Conservation (phyloP, 2,797 vertebrate species). For the Chrosomus eos region DNA sequence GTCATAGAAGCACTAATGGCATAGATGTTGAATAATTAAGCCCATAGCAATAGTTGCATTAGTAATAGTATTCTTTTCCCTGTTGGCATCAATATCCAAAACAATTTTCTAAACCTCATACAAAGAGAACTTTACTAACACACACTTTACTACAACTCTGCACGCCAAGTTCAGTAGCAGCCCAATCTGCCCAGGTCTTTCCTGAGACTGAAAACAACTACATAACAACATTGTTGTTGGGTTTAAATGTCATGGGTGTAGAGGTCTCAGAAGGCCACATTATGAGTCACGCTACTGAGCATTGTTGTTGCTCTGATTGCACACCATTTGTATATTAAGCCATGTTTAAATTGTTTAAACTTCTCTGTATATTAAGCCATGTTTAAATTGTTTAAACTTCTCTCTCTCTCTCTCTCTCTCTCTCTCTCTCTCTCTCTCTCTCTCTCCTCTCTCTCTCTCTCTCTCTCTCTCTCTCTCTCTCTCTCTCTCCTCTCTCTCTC, state of each 20-base stretch:
- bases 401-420: no score
- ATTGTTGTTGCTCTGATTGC: conserved; percentile 1
- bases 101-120: background rate
- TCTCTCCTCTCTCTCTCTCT: background rate
- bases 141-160: background rate
- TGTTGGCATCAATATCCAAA: background rate
- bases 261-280: conserved; percentile 12
- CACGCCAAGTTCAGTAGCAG: background rate
- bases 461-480: background rate
- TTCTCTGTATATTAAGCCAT: background rate
- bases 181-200: background rate
- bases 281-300: background rate
- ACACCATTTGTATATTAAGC: background rate
- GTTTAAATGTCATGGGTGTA: conserved; percentile 3
- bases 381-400: conserved; percentile 1
- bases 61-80: background rate
- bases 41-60: background rate
- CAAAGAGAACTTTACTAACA: background rate
- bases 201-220: conserved; percentile 3
- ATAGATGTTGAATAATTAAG: background rate
- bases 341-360: background rate
- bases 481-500: background rate
- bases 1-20: background rate
- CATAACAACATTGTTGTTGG: conserved; percentile 32
- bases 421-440: background rate